Evolutionary conservation across 2,888 invertebrate species (phyloP), one percentile per base, ranked within the genome.

Genomic region (Cheilosia pagana): DNA sequence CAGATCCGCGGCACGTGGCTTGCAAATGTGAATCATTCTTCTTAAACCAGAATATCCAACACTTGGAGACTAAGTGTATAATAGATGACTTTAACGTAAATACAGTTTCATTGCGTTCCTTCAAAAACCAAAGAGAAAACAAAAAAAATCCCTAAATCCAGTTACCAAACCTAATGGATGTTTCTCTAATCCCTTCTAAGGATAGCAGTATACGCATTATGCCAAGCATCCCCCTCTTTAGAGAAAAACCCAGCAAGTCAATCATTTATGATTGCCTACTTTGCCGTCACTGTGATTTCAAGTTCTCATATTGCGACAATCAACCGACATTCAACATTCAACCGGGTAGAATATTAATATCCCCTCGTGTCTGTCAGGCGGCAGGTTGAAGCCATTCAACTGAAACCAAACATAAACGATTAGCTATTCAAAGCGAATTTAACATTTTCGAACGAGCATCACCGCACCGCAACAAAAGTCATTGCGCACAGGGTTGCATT

Each of bases 281-380:
- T 68, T 48, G 60, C 87, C 72, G 41, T 41, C 43, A 25, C n/a
- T 45, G 35, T 35, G 50, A 55, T 50, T 74, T 48, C 81, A 86
- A 87, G 87, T 87, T 88, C 87, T 82, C 90, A 89, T 90, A 90
- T 90, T 90, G 88, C 87, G 86, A 86, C 88, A 88, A 88, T 90
- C 90, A 88, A 83, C 39, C 76, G 23, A 48, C 16, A 5, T 70
- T 62, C 39, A 63, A 50, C 43, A n/a, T 45, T 6, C 43, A 45
- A 45, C 1, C 50, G 23, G 87, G 79, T 28, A 79, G 52, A 68
- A 86, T 70, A 85, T 76, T 59, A 23, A 65, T 57, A 53, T 74
- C 81, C 78, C 75, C 72, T 86, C 52, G 76, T 41, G 59, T 21
- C 87, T 74, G 63, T 81, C 81, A 48, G 25, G 19, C 53, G 77